A percentile compares a stretch with the other conserved stretches of the same genome.
phyloP scores from a whole-genome alignment of 2,113 vertebrate species.

The Edolisoma coerulescens region DNA sequence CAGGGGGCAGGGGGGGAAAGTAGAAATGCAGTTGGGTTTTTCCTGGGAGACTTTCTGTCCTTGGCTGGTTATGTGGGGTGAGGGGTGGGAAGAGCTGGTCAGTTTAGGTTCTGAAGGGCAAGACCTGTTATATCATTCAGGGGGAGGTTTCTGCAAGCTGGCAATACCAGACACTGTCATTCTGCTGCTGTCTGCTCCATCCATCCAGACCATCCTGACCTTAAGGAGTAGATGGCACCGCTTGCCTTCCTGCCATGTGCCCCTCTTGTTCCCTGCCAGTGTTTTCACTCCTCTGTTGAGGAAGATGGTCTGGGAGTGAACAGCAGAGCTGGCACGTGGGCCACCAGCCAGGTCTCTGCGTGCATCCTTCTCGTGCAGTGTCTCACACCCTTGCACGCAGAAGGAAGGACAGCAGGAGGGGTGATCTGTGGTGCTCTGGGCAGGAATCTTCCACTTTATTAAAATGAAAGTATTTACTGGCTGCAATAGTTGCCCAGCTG shows the following conservation, averaged over 20 bases:
- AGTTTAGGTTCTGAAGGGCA: background rate
- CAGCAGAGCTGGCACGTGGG: background rate
- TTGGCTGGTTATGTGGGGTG: fast-evolving
- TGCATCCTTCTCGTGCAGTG: fast-evolving
- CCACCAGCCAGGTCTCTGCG: background rate
- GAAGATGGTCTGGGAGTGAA: background rate
- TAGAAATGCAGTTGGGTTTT: background rate
- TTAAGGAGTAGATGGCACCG: background rate
- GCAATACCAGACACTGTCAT: fast-evolving
- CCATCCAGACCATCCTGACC: background rate
- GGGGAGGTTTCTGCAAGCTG: background rate
- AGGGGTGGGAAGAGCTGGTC: background rate
- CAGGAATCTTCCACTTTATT: conserved; percentile 44
- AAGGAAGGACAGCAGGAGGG: background rate
- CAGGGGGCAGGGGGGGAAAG: background rate
- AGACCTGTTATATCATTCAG: background rate
- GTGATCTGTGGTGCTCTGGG: background rate
- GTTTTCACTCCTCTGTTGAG: fast-evolving
- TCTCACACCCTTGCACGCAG: background rate
- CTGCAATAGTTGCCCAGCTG: conserved; percentile 49
- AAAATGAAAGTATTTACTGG: conserved; percentile 49
- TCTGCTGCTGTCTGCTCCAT: background rate
- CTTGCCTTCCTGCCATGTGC: background rate
- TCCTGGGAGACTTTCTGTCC: background rate
- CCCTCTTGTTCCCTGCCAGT: background rate